Base-by-base conservation (phyloP, 92 coral and sea anemone species). In the Zoanthus sansibaricus region DNA sequence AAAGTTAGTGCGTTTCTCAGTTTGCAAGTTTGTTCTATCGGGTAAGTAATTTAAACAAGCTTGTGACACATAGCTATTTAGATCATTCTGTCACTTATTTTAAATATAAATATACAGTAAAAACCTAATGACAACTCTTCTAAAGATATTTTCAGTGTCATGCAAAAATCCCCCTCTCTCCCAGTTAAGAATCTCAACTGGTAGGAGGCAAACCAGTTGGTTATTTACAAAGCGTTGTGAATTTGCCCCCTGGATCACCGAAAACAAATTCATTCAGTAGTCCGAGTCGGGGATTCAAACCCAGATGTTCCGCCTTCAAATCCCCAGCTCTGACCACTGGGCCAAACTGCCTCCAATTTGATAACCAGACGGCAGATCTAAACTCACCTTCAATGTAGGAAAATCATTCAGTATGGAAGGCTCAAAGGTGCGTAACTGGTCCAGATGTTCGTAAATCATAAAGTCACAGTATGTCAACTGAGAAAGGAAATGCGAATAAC, bases 381-480 rank as follows among this genome's bases (percentile, higher is more conserved):
- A 42, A 30, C 58, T 71, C 51, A 92, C 94, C 91, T 91, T 88
- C 71, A 91, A 62, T 58, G 86, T 66, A 14, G 47, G 87, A 64
- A 88, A 90, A 37, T 68, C 87, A 54, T 91, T 82, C 31, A 91
- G 72, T n/a, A 88, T 77, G 47, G 91, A 70, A 9, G 94, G 89
- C 61, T 91, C 94, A 10, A 88, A 85, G 17, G 94, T 77, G 10
- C 79, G 89, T 0, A 91, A 87, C 68, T 91, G 94, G 46, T 91
- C 94, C 62, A 91, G 59, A 49, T 64, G 74, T 45, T 91, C 94
- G 83, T 90, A 91, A 56, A 88, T 79, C 64, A 72, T 83, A 59
- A 88, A 91, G 69, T 91, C 94, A 77, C 91, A 83, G 64, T 84
- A 88, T 5, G 94, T 88, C 49, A 94, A 30, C 97, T 94, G 83